Percentiles rank a stretch among this genome's conserved stretches.
phyloP scores from a whole-genome alignment of 2,797 vertebrate species.

The Ibycter americanus region DNA sequence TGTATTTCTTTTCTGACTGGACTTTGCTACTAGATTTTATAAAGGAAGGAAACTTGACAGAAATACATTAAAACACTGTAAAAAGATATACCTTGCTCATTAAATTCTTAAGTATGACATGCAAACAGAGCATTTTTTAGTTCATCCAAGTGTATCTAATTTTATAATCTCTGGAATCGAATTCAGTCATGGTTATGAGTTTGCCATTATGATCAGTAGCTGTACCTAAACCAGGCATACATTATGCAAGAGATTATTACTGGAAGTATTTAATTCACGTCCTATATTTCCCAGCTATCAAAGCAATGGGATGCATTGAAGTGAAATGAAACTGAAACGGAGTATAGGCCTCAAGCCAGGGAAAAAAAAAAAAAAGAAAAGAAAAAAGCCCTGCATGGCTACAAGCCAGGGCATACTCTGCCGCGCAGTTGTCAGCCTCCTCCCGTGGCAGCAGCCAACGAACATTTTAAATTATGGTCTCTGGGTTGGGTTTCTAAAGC shows the following conservation, averaged over 20 bases:
- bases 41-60: background rate
- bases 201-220: background rate
- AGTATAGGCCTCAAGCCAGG: background rate
- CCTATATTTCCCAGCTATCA: background rate
- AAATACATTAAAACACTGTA: background rate
- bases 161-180: conserved; percentile 6
- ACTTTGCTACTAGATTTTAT: background rate
- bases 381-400: background rate
- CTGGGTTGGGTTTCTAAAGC: background rate
- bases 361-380: background rate
- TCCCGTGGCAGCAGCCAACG: background rate
- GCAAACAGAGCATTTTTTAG: background rate
- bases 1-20: conserved; percentile 13
- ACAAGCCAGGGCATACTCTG: background rate
- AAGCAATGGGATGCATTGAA: background rate
- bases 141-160: background rate
- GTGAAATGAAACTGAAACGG: conserved; percentile 46
- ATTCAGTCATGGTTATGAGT: background rate
- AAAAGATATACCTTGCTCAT: background rate
- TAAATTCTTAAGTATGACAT: background rate
- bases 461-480: background rate
- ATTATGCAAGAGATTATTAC: conserved; percentile 12
- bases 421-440: background rate
- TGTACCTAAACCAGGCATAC: background rate
- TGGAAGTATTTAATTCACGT: conserved; percentile 4